Evolutionary conservation across 37 sponge, comb jelly and placozoan species (phyloP), one percentile per base, ranked within the genome.

Genomic region (Chondrilla cf. caribensis): DNA sequence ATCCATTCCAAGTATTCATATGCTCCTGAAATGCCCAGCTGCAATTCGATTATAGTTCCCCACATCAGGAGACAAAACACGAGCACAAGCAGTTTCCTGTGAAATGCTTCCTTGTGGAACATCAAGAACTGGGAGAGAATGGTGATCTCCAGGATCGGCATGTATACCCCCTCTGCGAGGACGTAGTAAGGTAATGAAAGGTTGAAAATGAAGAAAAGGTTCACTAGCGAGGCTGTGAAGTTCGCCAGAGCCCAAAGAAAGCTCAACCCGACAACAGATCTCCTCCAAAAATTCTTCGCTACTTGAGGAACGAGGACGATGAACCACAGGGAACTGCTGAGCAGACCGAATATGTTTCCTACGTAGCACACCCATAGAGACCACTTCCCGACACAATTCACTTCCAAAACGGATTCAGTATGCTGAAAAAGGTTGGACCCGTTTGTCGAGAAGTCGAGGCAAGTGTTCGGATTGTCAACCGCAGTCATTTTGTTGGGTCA

Each of bases 171-270:
- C 0, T 26, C 28, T 7, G 81, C 76, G 25, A 42, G 31, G 25
- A 68, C 58, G 26, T 86, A 86, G 58, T 80, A 70, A 70, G 86
- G 86, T 4, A 86, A 59, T 4, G 39, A 0, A 24, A 79, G 28
- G 58, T 68, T 54, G 38, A 86, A 86, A 22, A 62, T 81, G 43
- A 80, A 86, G 81, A 86, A 86, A 1, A 86, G 59, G 86, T 86
- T 86, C 17, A 86, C 79, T 8, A 86, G 81, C 7, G 86, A 86
- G 1, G 86, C 86, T 28, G 86, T 86, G 75, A 86, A 86, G 86
- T 86, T 86, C 0, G 86, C 86, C 1, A 80, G 79, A 22, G 86
- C 86, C 86, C 86, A 86, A 3, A 86, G 75, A 39, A 86, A 86
- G 81, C 86, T 86, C 11, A 86, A 60, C 22, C 86, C 86, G 0